Evolutionary conservation across 2,888 invertebrate genomes (phyloP).

Genomic region (Lasioglossum malachurum): DNA sequence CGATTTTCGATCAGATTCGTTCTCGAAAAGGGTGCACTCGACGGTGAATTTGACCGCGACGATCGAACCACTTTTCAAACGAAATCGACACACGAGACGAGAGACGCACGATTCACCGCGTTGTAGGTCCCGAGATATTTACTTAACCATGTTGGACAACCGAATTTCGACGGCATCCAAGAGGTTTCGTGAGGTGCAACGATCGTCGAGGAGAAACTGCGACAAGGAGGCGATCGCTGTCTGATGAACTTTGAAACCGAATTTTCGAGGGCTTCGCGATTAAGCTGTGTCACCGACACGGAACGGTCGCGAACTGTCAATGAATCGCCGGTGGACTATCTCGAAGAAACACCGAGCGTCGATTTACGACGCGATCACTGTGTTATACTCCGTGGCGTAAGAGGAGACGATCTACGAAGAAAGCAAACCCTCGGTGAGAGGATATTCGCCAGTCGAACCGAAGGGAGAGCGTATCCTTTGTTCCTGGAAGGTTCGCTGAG

Average conservation of each 20-base stretch:
- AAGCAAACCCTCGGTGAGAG: neutral
- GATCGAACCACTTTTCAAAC: constrained; percentile 29
- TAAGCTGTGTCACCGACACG: constrained; percentile 2
- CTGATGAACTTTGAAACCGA: neutral
- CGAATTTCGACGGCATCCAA: neutral
- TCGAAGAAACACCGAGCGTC: neutral
- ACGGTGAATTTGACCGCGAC: constrained; percentile 26
- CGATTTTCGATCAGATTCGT: constrained; percentile 2
- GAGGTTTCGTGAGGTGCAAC: neutral
- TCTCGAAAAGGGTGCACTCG: constrained; percentile 17
- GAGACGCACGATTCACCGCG: constrained; percentile 1
- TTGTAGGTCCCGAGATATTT: constrained; percentile 4
- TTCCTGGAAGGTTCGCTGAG: constrained; percentile 62
- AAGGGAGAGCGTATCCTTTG: constrained; percentile 68
- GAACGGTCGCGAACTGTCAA: constrained; percentile 50
- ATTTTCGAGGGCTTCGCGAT: neutral
- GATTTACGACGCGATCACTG: neutral
- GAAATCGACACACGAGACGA: neutral
- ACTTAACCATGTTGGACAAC: constrained; percentile 37
- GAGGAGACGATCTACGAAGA: neutral
- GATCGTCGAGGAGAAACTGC: neutral
- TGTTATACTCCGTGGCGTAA: neutral
- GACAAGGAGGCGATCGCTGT: neutral
- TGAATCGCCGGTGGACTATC: constrained; percentile 35
- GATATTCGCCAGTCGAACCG: neutral